Base-by-base conservation (phyloP, 2,888 invertebrate genomes). In the Brachypalpus laphriformis region DNA sequence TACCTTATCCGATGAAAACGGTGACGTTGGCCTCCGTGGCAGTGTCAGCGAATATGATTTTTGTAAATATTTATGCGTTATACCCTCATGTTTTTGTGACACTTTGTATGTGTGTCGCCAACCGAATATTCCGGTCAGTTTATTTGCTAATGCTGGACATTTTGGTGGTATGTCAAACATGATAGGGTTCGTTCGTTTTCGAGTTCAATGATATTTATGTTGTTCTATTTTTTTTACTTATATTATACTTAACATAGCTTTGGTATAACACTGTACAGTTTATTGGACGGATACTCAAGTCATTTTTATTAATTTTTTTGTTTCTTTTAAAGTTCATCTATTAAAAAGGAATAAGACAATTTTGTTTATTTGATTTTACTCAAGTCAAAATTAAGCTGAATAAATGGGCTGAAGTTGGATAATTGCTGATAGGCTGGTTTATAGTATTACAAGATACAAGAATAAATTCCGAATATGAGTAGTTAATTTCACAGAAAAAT, bases 21-120 rank as follows among this genome's bases (percentile, higher is more conserved):
- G 88, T 40, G 90, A 90, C 28, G 90, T 88, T 14, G 90, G 89
- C 63, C 91, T 90, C 77, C 90, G 89, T 82, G 92, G 91, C 87
- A 92, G 87, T 78, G 92, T 92, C 85, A 92, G 87, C 76, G 92
- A 92, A 88, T 92, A 92, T 81, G 92, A 91, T 88, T 92, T 92
- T 87, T 92, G 92, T 68, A 92, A 87, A 87, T 89, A 90, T 76
- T 90, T 89, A 87, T 92, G 92, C 37, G 91, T 89, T 83, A 94
- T 93, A 87, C 93, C 93, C 89, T 95, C 94, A 89, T 96, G 96
- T 87, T 96, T 93, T 90, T 96, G 95, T 89, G 96, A 95, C 87
- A 96, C 96, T 83, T 96, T 95, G 90, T 96, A 96, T 7, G 95
- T 96, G 91, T 96, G 96, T 87, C 96, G 93, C 96, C 96, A 96